A percentile compares a stretch with the other conserved stretches of the same genome.
These are phyloP conservation scores for Pilophorus perplexus DNA, from an alignment of 2,888 invertebrate genomes.

Conservation along the genomic window DNA sequence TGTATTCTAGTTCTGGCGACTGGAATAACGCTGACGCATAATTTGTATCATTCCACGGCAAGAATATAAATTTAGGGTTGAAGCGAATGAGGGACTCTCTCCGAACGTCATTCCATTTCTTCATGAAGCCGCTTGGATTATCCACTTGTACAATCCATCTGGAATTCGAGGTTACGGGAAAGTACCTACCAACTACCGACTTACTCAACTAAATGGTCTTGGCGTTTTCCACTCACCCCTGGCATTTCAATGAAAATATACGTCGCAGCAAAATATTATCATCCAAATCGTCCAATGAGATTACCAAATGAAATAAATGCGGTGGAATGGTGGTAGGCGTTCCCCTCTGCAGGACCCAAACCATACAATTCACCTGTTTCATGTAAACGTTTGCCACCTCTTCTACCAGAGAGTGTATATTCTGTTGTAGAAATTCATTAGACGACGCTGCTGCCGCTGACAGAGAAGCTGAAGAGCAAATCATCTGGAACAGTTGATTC, in stretches of 20 bases:
- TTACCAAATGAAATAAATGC: not conserved
- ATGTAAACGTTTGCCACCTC: not conserved
- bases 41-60: slow-evolving; percentile 8
- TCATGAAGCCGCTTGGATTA: slow-evolving; percentile 7
- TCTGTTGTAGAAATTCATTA: not conserved
- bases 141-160: slow-evolving; percentile 32
- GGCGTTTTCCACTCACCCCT: not conserved
- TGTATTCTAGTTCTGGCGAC: slow-evolving; percentile 3
- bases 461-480: no score
- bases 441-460: not conserved
- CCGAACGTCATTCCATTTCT: slow-evolving; percentile 8
- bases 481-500: no score
- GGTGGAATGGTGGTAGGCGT: not conserved
- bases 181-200: not conserved
- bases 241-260: slow-evolving; percentile 2
- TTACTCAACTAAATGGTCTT: not conserved
- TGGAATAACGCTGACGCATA: not conserved
- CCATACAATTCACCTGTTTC: slow-evolving; percentile 11
- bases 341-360: not conserved
- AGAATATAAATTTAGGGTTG: slow-evolving; percentile 17
- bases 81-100: slow-evolving; percentile 7
- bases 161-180: not conserved
- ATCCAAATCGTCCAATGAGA: not conserved
- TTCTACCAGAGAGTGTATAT: not conserved
- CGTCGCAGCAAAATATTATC: not conserved